Evolutionary conservation across 2,113 vertebrate species (phyloP).

Genomic region (Sebastes fasciatus): DNA sequence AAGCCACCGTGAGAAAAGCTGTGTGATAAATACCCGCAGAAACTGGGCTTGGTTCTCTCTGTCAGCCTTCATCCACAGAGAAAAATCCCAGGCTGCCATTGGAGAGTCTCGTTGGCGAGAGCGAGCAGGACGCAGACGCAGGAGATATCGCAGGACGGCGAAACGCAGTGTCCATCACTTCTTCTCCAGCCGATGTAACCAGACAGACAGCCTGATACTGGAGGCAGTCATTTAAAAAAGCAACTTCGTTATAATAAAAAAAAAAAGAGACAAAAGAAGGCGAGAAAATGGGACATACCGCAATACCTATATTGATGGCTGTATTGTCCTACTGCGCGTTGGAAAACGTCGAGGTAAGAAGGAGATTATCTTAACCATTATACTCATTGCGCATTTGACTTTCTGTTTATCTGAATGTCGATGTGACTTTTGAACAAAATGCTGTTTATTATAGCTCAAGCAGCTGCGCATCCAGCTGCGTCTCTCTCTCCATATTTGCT

Average conservation of each 20-base stretch:
- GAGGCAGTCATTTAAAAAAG: slow-evolving; percentile 54
- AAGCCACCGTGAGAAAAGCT: slow-evolving; percentile 23
- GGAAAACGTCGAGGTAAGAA: slow-evolving; percentile 82
- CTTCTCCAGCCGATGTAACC: slow-evolving; percentile 65
- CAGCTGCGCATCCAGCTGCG: slow-evolving; percentile 13
- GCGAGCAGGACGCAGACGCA: slow-evolving; percentile 72
- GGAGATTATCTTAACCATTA: slow-evolving; percentile 24
- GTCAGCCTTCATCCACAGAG: slow-evolving; percentile 64
- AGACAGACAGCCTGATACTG: slow-evolving; percentile 52
- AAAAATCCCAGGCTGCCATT: slow-evolving; percentile 70
- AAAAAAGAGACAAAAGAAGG: slow-evolving; percentile 56
- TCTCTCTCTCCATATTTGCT: slow-evolving; percentile 39
- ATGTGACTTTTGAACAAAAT: background rate
- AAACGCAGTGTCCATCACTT: slow-evolving; percentile 63
- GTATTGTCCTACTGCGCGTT: slow-evolving; percentile 75
- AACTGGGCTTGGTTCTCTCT: slow-evolving; percentile 82
- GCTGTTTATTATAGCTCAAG: background rate
- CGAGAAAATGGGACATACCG: slow-evolving; percentile 81
- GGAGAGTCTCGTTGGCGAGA: slow-evolving; percentile 67
- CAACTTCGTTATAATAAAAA: slow-evolving; percentile 31
- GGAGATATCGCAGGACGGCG: slow-evolving; percentile 64
- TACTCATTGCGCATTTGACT: slow-evolving; percentile 40
- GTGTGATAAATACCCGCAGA: slow-evolving; percentile 74
- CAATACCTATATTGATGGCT: slow-evolving; percentile 77
- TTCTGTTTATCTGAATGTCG: background rate